These are phyloP conservation scores for Etheostoma cragini DNA, from an alignment of 2,113 vertebrate genomes.

Conservation along the genomic window DNA sequence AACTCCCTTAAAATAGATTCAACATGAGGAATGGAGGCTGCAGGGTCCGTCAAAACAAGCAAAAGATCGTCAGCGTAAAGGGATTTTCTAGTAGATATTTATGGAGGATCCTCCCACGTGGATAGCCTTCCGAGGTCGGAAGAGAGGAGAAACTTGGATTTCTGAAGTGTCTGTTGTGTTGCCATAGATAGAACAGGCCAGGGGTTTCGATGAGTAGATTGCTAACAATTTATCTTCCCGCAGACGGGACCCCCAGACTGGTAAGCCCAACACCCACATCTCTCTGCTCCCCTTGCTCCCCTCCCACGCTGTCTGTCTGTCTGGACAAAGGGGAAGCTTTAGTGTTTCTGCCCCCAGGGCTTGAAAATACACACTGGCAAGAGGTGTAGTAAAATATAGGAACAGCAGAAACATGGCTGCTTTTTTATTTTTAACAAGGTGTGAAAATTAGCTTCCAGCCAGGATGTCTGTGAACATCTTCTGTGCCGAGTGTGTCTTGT, in stretches of 20 bases:
- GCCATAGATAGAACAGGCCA: constrained; percentile 65
- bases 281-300: background rate
- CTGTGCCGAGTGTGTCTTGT: constrained; percentile 18
- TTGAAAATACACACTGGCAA: constrained; percentile 18
- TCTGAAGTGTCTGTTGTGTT: constrained; percentile 48
- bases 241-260: constrained; percentile 63
- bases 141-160: constrained; percentile 52
- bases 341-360: constrained; percentile 30
- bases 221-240: constrained; percentile 41
- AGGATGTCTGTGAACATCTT: constrained; percentile 52
- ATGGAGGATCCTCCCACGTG: constrained; percentile 23
- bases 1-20: too few relatives aligned
- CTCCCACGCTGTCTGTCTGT: constrained; percentile 57
- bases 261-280: constrained; percentile 56
- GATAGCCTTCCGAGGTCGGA: constrained; percentile 20
- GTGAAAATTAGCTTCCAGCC: constrained; percentile 38
- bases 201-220: constrained; percentile 61
- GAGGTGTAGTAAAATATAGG: constrained; percentile 19
- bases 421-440: constrained; percentile 53
- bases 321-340: constrained; percentile 9
- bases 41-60: too few relatives aligned
- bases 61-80: too few relatives aligned
- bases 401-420: constrained; percentile 45
- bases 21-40: too few relatives aligned
- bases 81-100: constrained; percentile 31